Evolutionary conservation across 2,888 invertebrate species (phyloP).

Genomic region (Aplocera efformata): DNA sequence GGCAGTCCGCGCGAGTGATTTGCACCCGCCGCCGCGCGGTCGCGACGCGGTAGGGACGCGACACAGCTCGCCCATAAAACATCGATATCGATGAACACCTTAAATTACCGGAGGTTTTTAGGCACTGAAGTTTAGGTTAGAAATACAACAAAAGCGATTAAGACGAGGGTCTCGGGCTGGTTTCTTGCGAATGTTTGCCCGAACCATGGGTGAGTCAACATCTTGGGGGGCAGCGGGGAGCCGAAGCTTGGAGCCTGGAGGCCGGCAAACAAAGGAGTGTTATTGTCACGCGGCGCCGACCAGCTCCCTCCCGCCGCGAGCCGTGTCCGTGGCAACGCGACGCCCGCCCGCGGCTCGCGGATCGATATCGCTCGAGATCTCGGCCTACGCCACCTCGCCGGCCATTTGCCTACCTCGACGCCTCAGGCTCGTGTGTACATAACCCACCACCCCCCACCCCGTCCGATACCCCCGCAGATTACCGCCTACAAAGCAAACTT

Average conservation of each 20-base stretch:
- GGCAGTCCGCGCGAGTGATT: constrained; percentile 79
- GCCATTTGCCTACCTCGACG: constrained; percentile 80
- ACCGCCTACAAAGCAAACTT: constrained; percentile 81
- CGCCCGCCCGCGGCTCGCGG: constrained; percentile 65
- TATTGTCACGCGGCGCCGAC: constrained; percentile 71
- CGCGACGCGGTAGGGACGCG: constrained; percentile 65
- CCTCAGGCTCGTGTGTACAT: constrained; percentile 79
- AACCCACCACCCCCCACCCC: constrained; percentile 73
- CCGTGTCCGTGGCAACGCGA: constrained; percentile 69
- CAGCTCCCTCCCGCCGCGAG: constrained; percentile 59
- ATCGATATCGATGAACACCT: constrained; percentile 43
- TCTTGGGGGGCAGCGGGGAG: constrained; percentile 34
- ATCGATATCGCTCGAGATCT: constrained; percentile 77
- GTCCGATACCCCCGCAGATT: constrained; percentile 74
- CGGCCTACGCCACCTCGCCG: constrained; percentile 77
- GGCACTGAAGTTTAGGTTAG: no score
- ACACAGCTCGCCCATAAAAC: constrained; percentile 13
- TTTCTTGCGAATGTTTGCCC: constrained; percentile 27
- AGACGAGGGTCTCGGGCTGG: constrained; percentile 6
- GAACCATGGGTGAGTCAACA: constrained; percentile 36
- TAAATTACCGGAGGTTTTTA: no score
- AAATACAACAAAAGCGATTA: not conserved
- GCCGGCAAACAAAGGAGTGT: constrained; percentile 75
- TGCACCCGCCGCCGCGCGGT: constrained; percentile 66
- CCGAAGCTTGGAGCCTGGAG: constrained; percentile 30